Conservation (phyloP, 2,888 invertebrate species). For the Eupithecia dodoneata region DNA sequence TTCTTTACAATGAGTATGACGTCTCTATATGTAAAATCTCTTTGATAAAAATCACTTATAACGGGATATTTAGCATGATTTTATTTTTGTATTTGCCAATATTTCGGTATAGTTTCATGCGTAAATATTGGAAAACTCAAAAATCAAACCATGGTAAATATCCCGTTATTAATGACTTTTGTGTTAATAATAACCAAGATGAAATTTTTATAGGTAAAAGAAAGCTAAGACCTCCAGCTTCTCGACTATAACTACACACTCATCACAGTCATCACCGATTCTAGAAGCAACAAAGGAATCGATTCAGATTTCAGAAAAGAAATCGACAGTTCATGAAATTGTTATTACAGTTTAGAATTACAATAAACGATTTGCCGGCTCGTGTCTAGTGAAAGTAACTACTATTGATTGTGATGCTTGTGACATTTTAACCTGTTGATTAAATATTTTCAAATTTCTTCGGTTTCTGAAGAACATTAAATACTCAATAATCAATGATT, state of each 20-base stretch:
- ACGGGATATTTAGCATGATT: too few relatives aligned
- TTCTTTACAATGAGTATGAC: too few relatives aligned
- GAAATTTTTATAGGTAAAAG: neutral
- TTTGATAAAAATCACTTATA: neutral
- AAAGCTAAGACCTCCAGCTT: neutral
- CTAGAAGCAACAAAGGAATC: conserved; percentile 46
- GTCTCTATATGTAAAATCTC: too few relatives aligned
- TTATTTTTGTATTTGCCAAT: too few relatives aligned
- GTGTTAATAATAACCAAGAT: too few relatives aligned
- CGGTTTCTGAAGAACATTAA: neutral
- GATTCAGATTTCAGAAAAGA: conserved; percentile 56
- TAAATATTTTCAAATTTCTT: conserved; percentile 11
- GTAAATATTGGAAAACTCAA: too few relatives aligned
- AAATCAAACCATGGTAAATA: too few relatives aligned
- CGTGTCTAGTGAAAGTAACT: conserved; percentile 64
- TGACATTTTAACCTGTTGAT: conserved; percentile 30
- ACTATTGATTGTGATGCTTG: conserved; percentile 21
- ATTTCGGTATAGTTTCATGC: too few relatives aligned
- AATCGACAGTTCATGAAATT: conserved; percentile 64
- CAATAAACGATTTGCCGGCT: conserved; percentile 39
- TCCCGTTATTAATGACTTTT: too few relatives aligned
- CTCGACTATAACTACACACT: neutral
- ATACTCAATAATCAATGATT: too few relatives aligned
- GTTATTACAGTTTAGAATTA: conserved; percentile 52
- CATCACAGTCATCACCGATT: conserved; percentile 1